Evolutionary conservation across 2,888 invertebrate genomes (phyloP), one percentile per base, ranked within the genome.

Genomic region (Diarsia mendica): DNA sequence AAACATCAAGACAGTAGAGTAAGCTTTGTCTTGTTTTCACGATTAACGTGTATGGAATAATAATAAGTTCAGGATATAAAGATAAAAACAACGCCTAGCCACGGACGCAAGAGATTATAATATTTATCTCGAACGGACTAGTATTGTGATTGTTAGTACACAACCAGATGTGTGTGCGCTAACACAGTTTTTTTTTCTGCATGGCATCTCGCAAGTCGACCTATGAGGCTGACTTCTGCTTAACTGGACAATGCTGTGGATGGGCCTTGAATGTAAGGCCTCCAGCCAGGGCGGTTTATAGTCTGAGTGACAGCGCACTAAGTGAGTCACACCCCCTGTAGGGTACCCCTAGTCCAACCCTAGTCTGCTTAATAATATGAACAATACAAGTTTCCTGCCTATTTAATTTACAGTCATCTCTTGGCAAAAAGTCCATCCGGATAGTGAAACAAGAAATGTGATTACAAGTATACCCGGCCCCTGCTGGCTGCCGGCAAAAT

Each of bases 401-500:
- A 23, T 61, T 60, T 58, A 20, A 28, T 63, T 44, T 15, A 63
- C 44, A 71, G 28, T 58, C 48, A 66, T 77, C 67, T 81, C 49
- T 33, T 15, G 49, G 49, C 53, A 75, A 75, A 79, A 82, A 79
- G 72, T 75, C 49, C 67, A 72, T 65, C 69, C 55, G 58, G 70
- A 71, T 67, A 74, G 67, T 71, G 79, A 72, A 79, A 81, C 77
- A 80, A 84, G 76, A 84, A 87, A 87, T 77, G 68, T 84, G 78
- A 89, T 89, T 86, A 86, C 79, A 83, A 84, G 78, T 85, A 80
- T 61, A 39, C 23, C 55, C 44, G 11, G 58, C 77, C 63, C 55
- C 76, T 70, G 77, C 74, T 75, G 66, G 73, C 67, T 81, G 74
- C 75, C 78, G 68, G 78, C 79, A 78, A 85, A 89, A 87, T 88